Base-by-base conservation (phyloP, 2,888 invertebrate genomes). In the Polia nebulosa region DNA sequence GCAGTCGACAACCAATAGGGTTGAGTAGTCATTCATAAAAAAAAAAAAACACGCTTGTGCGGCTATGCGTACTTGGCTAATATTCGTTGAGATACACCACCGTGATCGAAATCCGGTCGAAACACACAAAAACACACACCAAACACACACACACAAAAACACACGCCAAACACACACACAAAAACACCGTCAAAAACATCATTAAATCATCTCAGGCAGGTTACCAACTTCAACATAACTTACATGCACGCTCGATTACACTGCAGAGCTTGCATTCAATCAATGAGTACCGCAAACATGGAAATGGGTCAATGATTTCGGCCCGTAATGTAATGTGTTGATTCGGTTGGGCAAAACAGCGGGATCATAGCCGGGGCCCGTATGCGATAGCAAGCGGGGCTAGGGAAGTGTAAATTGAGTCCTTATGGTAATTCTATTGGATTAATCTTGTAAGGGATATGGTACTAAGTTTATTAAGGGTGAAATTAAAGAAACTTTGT, bases 281-380 rank as follows among this genome's bases (percentile, higher is more conserved):
- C 70, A 77, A 62, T 64, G 77, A 62, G 79, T 67, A 65, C 15
- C 17, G 27, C 79, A 81, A 81, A 81, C 77, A 79, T 59, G 77
- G 69, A 81, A 55, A 61, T 81, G 70, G 81, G 81, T 81, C 81
- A 81, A 77, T 80, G 80, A 75, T 80, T 72, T 62, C 17, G 27
- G 57, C 11, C 9, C 55, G 59, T 81, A 80, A 81, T 80, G 59
- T 81, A 80, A 81, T 80, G 81, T 78, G 81, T 81, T 81, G 81
- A 81, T 79, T 72, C 29, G 49, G 61, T 39, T 53, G 39, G 53
- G 73, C 74, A 68, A 81, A 81, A 81, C 70, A 70, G 72, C 65
- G 62, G 67, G 72, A 51, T 75, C 81, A 78, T 78, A 61, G 64
- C 41, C 45, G 15, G n/a, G 20, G 49, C 81, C 65, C 70, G 67